phyloP scores from a whole-genome alignment of 1,140 invertebrate species.

The Formica selysi region DNA sequence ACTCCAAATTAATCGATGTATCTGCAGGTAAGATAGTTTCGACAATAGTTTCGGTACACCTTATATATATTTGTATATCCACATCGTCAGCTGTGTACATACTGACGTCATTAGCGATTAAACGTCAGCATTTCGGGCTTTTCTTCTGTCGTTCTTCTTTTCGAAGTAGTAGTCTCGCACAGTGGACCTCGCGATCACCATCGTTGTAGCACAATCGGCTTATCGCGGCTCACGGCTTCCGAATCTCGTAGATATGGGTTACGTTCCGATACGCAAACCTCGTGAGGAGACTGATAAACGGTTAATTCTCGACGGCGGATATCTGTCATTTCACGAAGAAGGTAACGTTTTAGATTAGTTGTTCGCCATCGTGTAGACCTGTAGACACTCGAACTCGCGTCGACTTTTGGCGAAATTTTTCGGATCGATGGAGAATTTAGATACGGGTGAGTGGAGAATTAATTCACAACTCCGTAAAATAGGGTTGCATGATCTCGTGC shows the following conservation, averaged over 20 bases:
- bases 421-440: neutral
- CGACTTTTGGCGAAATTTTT: neutral
- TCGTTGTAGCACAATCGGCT: neutral
- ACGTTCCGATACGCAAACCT: neutral
- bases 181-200: neutral
- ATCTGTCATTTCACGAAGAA: neutral
- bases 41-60: neutral
- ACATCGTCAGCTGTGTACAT: conserved; percentile 36
- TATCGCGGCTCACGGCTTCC: conserved; percentile 25
- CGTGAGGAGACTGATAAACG: conserved; percentile 21
- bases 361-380: neutral
- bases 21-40: neutral
- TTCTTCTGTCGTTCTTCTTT: neutral
- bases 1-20: neutral
- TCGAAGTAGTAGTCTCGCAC: neutral
- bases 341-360: conserved; percentile 19
- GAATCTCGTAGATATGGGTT: conserved; percentile 16
- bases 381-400: neutral
- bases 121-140: neutral
- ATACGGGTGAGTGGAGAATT: neutral
- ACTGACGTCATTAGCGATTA: conserved; percentile 1
- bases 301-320: neutral
- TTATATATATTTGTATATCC: neutral
- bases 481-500: neutral
- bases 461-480: neutral